Evolutionary conservation across 2,888 invertebrate species (phyloP).

Genomic region (Hartigia nigra): DNA sequence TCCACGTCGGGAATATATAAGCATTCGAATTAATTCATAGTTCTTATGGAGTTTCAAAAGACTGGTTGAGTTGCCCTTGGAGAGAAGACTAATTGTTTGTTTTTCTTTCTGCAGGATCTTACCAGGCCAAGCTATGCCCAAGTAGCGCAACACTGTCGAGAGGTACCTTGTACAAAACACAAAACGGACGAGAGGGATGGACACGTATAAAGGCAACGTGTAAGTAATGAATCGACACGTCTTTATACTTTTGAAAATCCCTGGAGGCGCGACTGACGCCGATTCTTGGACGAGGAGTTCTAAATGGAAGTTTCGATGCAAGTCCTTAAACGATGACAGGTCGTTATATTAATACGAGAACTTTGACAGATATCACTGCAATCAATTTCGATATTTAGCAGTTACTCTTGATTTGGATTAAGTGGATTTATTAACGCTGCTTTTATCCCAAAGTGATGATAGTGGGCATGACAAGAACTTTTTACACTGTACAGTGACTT

Average conservation of each 20-base stretch:
- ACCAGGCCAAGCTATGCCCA: constrained; percentile 65
- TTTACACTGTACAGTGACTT: constrained; percentile 65
- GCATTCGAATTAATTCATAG: background rate
- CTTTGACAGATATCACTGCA: constrained; percentile 56
- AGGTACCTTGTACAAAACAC: constrained; percentile 64
- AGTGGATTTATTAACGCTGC: constrained; percentile 53
- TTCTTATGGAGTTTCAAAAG: background rate
- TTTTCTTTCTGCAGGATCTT: constrained; percentile 53
- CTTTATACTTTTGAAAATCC: background rate
- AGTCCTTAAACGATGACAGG: background rate
- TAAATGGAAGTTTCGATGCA: background rate
- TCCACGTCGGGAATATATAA: background rate
- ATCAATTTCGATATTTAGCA: constrained; percentile 56
- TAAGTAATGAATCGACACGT: constrained; percentile 37
- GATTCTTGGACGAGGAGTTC: background rate
- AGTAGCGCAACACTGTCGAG: constrained; percentile 65
- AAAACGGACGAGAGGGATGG: constrained; percentile 62
- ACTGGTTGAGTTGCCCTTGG: background rate
- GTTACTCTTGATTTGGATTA: constrained; percentile 55
- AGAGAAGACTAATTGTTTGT: constrained; percentile 12
- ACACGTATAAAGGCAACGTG: constrained; percentile 58
- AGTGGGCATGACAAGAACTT: constrained; percentile 51
- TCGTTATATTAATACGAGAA: constrained; percentile 3
- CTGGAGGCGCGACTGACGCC: background rate
- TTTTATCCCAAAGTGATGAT: constrained; percentile 50